phyloP scores from a whole-genome alignment of 2,888 invertebrate species.

The Noctua janthina region DNA sequence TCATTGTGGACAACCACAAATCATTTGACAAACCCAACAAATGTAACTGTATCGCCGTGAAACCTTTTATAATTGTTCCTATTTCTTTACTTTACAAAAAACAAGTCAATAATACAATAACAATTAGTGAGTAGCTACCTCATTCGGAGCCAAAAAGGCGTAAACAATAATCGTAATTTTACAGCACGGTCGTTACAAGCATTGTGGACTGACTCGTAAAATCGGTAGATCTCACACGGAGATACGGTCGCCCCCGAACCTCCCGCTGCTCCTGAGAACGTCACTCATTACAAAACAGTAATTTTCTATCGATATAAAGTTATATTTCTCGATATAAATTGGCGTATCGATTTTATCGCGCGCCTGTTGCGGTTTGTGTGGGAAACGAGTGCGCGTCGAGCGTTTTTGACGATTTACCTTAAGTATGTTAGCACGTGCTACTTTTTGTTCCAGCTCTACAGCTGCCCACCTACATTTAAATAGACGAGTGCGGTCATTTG shows the following conservation, averaged over 20 bases:
- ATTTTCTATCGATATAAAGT: slow-evolving; percentile 67
- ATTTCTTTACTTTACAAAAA: slow-evolving; percentile 39
- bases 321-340: slow-evolving; percentile 80
- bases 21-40: slow-evolving; percentile 28
- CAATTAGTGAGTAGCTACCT: slow-evolving; percentile 70
- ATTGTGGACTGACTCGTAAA: slow-evolving; percentile 78
- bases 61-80: slow-evolving; percentile 54
- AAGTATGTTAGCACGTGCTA: slow-evolving; percentile 67
- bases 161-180: slow-evolving; percentile 77
- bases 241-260: slow-evolving; percentile 83
- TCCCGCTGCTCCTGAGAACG: slow-evolving; percentile 87
- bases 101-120: slow-evolving; percentile 69
- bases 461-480: slow-evolving; percentile 61
- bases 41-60: slow-evolving; percentile 66
- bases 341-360: slow-evolving; percentile 81
- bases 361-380: slow-evolving; percentile 82
- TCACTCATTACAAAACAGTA: slow-evolving; percentile 81
- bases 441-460: slow-evolving; percentile 65
- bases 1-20: slow-evolving; percentile 38
- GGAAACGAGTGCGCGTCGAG: slow-evolving; percentile 74
- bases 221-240: slow-evolving; percentile 86
- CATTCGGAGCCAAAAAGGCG: slow-evolving; percentile 72
- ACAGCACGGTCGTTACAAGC: slow-evolving; percentile 64
- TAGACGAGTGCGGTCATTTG: slow-evolving; percentile 53
- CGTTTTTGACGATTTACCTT: slow-evolving; percentile 70